Evolutionary conservation across 64 coral and sea anemone genomes (phyloP).

Genomic region (Montipora efflorescens): DNA sequence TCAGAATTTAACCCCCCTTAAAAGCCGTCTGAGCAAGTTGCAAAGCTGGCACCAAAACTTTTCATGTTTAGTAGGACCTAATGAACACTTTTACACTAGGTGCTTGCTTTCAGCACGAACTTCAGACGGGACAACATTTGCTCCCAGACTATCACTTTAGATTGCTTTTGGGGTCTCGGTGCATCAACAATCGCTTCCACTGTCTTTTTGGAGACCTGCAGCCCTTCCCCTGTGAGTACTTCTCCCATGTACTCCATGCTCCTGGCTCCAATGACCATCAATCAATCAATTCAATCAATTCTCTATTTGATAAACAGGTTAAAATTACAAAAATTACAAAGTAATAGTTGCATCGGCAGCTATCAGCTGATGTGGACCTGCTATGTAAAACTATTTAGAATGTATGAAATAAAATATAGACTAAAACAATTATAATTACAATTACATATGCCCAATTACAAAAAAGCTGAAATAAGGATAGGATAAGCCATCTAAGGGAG

Average conservation of each 20-base stretch:
- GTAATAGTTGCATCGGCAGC: too few species aligned
- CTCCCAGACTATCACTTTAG: slow-evolving; percentile 50
- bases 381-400: too few species aligned
- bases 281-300: too few species aligned
- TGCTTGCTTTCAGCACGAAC: slow-evolving; percentile 63
- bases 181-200: slow-evolving; percentile 51
- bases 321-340: too few species aligned
- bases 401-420: too few species aligned
- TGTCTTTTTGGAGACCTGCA: slow-evolving; percentile 66
- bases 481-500: too few species aligned
- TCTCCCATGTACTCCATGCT: slow-evolving; percentile 42
- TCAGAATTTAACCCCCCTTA: slow-evolving; percentile 26
- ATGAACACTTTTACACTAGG: slow-evolving; percentile 66
- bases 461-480: too few species aligned
- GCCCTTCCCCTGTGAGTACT: slow-evolving; percentile 16
- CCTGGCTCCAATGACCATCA: background rate
- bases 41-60: slow-evolving; percentile 78
- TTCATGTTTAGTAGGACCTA: slow-evolving; percentile 64
- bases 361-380: too few species aligned
- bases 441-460: too few species aligned
- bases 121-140: slow-evolving; percentile 72
- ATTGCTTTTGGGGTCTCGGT: background rate
- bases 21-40: slow-evolving; percentile 64
- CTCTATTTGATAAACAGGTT: too few species aligned
- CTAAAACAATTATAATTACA: too few species aligned